These are phyloP conservation scores for Smittia aterrima DNA, from an alignment of 2,888 invertebrate genomes.

Conservation along the genomic window DNA sequence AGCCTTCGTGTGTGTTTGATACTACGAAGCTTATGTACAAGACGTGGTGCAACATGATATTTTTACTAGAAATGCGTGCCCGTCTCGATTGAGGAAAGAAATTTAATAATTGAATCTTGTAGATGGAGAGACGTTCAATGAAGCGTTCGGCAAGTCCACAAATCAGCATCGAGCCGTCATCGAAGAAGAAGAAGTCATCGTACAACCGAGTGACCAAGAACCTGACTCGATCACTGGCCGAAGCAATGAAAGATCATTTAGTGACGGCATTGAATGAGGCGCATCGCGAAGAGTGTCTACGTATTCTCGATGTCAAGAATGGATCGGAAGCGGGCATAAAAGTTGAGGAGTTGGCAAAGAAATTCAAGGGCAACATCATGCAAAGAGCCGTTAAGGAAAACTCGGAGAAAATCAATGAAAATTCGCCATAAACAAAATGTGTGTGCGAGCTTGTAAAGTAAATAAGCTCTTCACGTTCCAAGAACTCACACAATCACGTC, in stretches of 20 bases:
- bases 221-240: not conserved
- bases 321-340: not conserved
- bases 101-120: not conserved
- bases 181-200: not conserved
- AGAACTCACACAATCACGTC: not conserved
- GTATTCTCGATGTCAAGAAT: not conserved
- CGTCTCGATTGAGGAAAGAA: not conserved
- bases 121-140: not conserved
- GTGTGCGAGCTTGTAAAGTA: not conserved
- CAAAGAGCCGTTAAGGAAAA: not conserved
- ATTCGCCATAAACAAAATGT: not conserved
- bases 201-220: not conserved
- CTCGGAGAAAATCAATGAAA: slow-evolving; percentile 30
- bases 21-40: slow-evolving; percentile 10
- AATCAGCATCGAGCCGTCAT: not conserved
- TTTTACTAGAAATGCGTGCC: not conserved
- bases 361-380: slow-evolving; percentile 15
- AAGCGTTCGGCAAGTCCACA: not conserved
- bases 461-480: not conserved
- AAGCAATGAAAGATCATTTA: not conserved
- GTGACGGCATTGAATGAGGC: not conserved
- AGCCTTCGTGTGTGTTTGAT: slow-evolving; percentile 19
- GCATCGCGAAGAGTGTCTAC: not conserved
- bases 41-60: slow-evolving; percentile 37
- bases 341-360: not conserved